These are phyloP conservation scores for Onychostruthus taczanowskii DNA, from an alignment of 2,113 vertebrate species.

Conservation along the genomic window DNA sequence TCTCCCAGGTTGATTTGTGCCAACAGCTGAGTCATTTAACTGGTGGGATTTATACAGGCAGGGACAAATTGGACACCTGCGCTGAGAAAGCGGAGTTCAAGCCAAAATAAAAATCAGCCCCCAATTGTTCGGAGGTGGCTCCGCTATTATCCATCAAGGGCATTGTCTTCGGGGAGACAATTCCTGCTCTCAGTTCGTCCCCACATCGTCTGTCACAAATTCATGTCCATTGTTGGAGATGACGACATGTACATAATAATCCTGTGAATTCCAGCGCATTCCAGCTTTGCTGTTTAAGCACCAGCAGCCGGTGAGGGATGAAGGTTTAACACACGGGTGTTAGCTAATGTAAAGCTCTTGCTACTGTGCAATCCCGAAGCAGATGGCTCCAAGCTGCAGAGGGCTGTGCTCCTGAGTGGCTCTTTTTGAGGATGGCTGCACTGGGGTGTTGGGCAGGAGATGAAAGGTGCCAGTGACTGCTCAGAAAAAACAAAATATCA, in stretches of 20 bases:
- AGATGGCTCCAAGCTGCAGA: neutral
- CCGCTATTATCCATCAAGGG: constrained; percentile 29
- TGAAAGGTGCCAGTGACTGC: neutral
- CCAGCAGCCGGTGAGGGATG: neutral
- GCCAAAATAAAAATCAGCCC: constrained; percentile 58
- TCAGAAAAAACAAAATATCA: neutral
- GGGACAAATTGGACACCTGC: constrained; percentile 38
- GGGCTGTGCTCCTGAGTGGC: neutral
- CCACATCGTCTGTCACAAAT: neutral
- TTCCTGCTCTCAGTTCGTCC: neutral
- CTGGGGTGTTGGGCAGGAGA: neutral
- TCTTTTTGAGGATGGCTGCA: neutral
- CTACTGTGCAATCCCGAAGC: accelerated
- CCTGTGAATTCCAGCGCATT: neutral
- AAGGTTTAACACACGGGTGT: neutral
- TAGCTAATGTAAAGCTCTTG: neutral
- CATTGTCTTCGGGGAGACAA: constrained; percentile 15
- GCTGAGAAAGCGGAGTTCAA: constrained; percentile 1
- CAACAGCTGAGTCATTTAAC: constrained; percentile 51
- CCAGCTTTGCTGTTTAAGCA: neutral
- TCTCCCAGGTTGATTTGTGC: neutral
- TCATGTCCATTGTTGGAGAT: neutral
- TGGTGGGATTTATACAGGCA: constrained; percentile 37
- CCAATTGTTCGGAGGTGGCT: neutral
- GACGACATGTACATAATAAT: neutral